Conservation (phyloP, 2,797 vertebrate species). For the Brotula barbata region DNA sequence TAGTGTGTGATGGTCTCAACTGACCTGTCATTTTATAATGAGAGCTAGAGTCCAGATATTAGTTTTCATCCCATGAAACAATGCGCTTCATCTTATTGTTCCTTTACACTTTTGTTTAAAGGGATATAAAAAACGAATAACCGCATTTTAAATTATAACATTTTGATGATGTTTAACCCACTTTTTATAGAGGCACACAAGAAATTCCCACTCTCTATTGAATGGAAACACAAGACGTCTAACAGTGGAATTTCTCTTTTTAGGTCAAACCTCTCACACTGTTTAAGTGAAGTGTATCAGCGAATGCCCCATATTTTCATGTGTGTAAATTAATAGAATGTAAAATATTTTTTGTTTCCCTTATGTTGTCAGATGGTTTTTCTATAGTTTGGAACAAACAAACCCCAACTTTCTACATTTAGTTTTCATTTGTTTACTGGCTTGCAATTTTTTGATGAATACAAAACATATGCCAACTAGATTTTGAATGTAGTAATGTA, state of each 20-base stretch:
- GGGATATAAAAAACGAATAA: too few species aligned
- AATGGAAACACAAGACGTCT: neutral
- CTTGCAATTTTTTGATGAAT: neutral
- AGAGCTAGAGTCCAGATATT: slow-evolving; percentile 41
- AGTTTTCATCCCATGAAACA: slow-evolving; percentile 35
- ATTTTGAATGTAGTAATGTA: neutral
- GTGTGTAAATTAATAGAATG: too few species aligned
- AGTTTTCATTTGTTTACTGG: too few species aligned
- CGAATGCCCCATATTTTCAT: too few species aligned
- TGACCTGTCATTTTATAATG: slow-evolving; percentile 51
- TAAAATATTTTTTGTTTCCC: too few species aligned
- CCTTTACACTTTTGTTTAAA: too few species aligned
- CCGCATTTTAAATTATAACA: neutral
- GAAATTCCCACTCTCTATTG: neutral
- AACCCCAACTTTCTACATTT: neutral
- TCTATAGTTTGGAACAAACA: slow-evolving; percentile 12
- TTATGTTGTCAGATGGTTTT: neutral
- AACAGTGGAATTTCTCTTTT: neutral
- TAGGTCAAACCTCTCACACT: neutral
- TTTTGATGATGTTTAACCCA: neutral
- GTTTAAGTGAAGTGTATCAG: too few species aligned
- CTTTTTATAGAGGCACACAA: neutral
- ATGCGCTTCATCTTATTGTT: too few species aligned
- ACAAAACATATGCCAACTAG: neutral
- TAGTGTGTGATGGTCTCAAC: slow-evolving; percentile 63